Base-by-base conservation (phyloP, 1,140 invertebrate genomes). In the Rhyacophila brunnea region DNA sequence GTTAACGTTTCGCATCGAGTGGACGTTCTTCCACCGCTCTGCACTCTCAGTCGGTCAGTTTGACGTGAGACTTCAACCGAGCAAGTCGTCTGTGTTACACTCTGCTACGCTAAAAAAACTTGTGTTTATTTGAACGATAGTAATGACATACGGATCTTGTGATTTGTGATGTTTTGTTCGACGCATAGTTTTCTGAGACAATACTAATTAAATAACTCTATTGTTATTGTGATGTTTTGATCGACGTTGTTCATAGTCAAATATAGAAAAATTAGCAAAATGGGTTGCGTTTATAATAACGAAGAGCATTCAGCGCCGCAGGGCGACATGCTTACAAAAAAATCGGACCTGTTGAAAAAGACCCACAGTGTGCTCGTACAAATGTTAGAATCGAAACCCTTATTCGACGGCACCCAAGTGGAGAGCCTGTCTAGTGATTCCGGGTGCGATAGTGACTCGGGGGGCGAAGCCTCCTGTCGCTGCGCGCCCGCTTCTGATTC, bases 401-500 rank as follows among this genome's bases (percentile, higher is more conserved):
- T 62, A 51, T 74, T 71, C 44, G 74, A 75, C 63, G 76, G 62
- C 11, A 35, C 49, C 11, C 56, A 50, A 48, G 5, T 49, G 15
- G 62, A 60, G 48, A 43, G 43, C 35, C n/a, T 54, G 32, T 64
- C 75, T 38, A 74, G 69, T 54, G 80, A 83, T 68, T 83, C 81
- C 44, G 83, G 83, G 53, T 85, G 83, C 73, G 84, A 84, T 64
- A 84, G 83, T 68, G 84, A 85, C 68, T 74, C 75, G 40, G 72
- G 72, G 65, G 74, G 73, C 32, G 76, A 77, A 36, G 64, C 62
- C 44, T 42, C 53, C 13, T 65, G 60, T 23, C 59, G 52, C 13
- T 65, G 70, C 58, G 80, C 81, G 65, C 82, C 81, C 45, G 81
- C 81, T 53, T 84, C 82, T 70, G 84, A 84, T 64, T 84, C 83